These are phyloP conservation scores for Hirtodrosophila confusa DNA, from an alignment of 2,888 invertebrate species.

Conservation along the genomic window DNA sequence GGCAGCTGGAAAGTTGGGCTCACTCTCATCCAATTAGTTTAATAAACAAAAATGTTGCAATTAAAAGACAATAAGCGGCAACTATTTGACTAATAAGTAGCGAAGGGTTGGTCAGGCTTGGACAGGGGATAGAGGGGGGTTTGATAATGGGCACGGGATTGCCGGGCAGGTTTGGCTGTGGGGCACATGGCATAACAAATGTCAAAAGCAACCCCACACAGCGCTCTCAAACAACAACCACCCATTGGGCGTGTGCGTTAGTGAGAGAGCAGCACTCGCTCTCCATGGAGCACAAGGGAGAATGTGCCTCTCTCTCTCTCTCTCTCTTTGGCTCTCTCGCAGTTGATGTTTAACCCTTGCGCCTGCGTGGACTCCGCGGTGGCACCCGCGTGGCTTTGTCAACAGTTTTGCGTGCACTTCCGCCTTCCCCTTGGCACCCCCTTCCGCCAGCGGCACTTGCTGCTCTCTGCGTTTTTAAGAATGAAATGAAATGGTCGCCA, in stretches of 20 bases:
- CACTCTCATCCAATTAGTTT: constrained; percentile 52
- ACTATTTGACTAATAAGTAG: constrained; percentile 46
- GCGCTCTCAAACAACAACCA: constrained; percentile 59
- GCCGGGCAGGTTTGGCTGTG: constrained; percentile 19
- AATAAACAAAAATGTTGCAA: constrained; percentile 55
- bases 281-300: not conserved
- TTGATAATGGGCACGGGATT: constrained; percentile 38
- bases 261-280: constrained; percentile 17
- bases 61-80: constrained; percentile 69
- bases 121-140: not conserved
- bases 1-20: not conserved
- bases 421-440: constrained; percentile 2
- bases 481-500: constrained; percentile 51
- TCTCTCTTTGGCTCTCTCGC: constrained; percentile 11
- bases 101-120: constrained; percentile 12
- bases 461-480: constrained; percentile 57
- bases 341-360: constrained; percentile 47
- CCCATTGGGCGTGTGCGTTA: constrained; percentile 61
- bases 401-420: constrained; percentile 60
- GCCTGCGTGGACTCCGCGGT: constrained; percentile 47
- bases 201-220: constrained; percentile 63
- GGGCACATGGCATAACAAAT: constrained; percentile 39
- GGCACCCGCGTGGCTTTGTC: constrained; percentile 61
- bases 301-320: constrained; percentile 8
- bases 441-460: not conserved